Evolutionary conservation across 2,888 invertebrate species (phyloP), one percentile per base, ranked within the genome.

Genomic region (Athripsodes cinereus): DNA sequence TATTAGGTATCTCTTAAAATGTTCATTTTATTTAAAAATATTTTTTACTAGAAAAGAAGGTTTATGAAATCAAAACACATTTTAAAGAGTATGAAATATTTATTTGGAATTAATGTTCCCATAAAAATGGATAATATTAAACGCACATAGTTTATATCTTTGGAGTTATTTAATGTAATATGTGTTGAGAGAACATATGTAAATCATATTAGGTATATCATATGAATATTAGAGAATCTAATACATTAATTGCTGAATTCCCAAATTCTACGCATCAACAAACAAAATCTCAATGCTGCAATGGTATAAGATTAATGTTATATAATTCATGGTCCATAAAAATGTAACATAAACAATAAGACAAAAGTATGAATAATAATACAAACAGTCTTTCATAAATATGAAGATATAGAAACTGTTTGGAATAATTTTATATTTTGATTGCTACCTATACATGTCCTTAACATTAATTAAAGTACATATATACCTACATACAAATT

Each of bases 121-220:
- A 40, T 54, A 40, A 57, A 54, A 50, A 57, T 57, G 46, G 56
- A 57, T 53, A 8, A 40, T 16, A 40, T 8, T 60, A 60, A 60
- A 60, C 52, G 56, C 59, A 56, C 52, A 52, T 57, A 46, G 53
- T 59, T 40, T 57, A 60, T 53, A 54, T 60, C 60, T 60, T 60
- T 60, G 60, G 60, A 57, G 35, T 60, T 54, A 22, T 53, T 47
- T 60, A 60, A 57, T 60, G 53, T 40, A 55, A 13, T n/a, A 40
- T 40, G 16, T 59, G 55, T 53, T 55, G 55, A 50, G 49, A 48
- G 47, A 55, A 48, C 52, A 55, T 26, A n/a, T n/a, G n/a, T n/a
- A 47, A 57, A 47, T 35, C 40, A 50, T 55, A 47, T 55, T n/a
- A n/a, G n/a, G n/a, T n/a, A 40, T 34, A 44, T 46, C 31, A 52